phyloP scores from a whole-genome alignment of 2,113 vertebrate genomes.

The Pan troglodytes region DNA sequence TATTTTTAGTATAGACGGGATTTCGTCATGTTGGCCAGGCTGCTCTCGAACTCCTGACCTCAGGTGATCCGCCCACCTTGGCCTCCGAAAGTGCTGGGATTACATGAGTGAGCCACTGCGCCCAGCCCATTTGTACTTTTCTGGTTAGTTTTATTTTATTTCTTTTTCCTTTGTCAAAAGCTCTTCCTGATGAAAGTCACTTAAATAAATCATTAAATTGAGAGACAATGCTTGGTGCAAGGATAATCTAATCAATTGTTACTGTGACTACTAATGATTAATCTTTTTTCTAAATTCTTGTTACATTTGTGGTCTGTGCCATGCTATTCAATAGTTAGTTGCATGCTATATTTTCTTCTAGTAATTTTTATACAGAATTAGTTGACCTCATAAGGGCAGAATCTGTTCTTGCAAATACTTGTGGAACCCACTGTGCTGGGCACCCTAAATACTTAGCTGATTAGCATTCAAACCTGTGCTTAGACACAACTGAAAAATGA shows the following conservation, averaged over 20 bases:
- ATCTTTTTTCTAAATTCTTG: neutral
- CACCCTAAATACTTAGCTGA: neutral
- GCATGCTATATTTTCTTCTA: neutral
- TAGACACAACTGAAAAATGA: neutral
- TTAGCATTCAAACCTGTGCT: neutral
- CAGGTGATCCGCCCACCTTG: too few species aligned
- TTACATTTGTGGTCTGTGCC: neutral
- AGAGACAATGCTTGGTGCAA: neutral
- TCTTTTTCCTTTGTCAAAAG: slow-evolving; percentile 7
- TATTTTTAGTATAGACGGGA: too few species aligned
- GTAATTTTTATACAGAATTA: slow-evolving; percentile 20
- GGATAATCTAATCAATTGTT: slow-evolving; percentile 12
- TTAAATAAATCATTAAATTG: slow-evolving; percentile 9
- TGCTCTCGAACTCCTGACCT: too few species aligned
- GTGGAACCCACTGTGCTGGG: neutral
- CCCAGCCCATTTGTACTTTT: neutral
- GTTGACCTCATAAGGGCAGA: neutral
- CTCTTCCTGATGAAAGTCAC: slow-evolving; percentile 16
- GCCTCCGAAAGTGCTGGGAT: too few species aligned
- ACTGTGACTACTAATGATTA: neutral
- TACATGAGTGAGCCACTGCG: too few species aligned
- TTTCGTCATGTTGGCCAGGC: too few species aligned
- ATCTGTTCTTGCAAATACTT: neutral
- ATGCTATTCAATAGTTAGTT: neutral
- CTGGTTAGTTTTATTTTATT: slow-evolving; percentile 1